phyloP scores from a whole-genome alignment of 1,140 invertebrate genomes.

The Pentalonia nigronervosa region DNA sequence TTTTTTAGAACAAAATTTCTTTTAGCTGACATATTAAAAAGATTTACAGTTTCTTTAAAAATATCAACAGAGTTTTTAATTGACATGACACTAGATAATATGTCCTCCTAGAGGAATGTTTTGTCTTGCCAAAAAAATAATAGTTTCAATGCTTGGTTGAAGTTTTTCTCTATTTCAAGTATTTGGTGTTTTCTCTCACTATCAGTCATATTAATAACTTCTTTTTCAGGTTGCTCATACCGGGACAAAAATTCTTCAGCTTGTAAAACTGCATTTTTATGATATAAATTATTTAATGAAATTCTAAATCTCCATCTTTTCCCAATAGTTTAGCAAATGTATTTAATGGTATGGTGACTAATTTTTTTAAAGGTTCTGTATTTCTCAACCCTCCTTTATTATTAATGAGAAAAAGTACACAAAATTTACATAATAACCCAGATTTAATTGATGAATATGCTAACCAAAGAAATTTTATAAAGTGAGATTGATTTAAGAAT shows the following conservation, averaged over 20 bases:
- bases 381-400: constrained; percentile 58
- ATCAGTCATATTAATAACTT: constrained; percentile 58
- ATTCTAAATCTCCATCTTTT: constrained; percentile 59
- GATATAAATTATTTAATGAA: constrained; percentile 60
- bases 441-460: constrained; percentile 59
- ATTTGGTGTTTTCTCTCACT: constrained; percentile 55
- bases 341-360: background rate
- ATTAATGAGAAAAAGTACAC: constrained; percentile 59
- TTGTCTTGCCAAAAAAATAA: constrained; percentile 61
- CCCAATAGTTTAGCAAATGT: constrained; percentile 41
- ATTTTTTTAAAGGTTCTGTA: constrained; percentile 59
- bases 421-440: constrained; percentile 61
- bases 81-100: background rate
- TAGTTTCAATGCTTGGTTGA: constrained; percentile 60
- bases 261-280: constrained; percentile 59
- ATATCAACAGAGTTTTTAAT: constrained; percentile 9
- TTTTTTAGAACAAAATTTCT: background rate
- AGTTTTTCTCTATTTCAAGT: constrained; percentile 60
- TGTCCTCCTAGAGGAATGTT: constrained; percentile 62
- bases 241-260: too few relatives aligned
- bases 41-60: background rate
- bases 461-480: constrained; percentile 60
- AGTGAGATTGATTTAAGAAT: constrained; percentile 49
- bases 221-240: constrained; percentile 29
- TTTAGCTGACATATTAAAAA: constrained; percentile 32